These are phyloP conservation scores for Anhinga rufa DNA, from an alignment of 2,113 vertebrate species.

Conservation along the genomic window DNA sequence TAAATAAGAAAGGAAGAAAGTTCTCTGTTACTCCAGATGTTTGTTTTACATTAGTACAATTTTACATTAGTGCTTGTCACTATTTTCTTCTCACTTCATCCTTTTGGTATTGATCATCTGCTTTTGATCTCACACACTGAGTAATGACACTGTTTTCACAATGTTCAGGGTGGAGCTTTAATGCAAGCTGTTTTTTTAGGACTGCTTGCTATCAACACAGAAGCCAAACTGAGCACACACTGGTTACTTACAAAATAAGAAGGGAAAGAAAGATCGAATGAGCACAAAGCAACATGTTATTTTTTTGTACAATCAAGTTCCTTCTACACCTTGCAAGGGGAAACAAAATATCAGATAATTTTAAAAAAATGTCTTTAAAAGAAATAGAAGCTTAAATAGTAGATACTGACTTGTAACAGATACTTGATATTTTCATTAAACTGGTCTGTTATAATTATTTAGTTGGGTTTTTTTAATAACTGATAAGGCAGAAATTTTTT, in stretches of 20 bases:
- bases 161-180: not conserved
- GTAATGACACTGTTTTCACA: not conserved
- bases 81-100: constrained; percentile 4
- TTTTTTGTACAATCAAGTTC: not conserved
- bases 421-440: not conserved
- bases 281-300: not conserved
- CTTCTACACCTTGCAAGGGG: not conserved
- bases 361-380: not conserved
- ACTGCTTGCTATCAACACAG: not conserved
- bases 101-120: not conserved
- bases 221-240: not conserved
- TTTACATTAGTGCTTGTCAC: not conserved
- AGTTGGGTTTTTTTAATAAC: not conserved
- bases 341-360: not conserved
- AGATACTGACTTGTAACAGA: not conserved
- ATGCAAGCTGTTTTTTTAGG: not conserved
- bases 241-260: not conserved
- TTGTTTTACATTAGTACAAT: not conserved
- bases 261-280: not conserved
- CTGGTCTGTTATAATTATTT: not conserved
- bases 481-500: not conserved
- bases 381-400: not conserved
- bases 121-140: not conserved
- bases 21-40: not conserved
- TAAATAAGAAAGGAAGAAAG: not conserved